Base-by-base conservation (phyloP, 2,888 invertebrate species). In the Archips xylosteana region DNA sequence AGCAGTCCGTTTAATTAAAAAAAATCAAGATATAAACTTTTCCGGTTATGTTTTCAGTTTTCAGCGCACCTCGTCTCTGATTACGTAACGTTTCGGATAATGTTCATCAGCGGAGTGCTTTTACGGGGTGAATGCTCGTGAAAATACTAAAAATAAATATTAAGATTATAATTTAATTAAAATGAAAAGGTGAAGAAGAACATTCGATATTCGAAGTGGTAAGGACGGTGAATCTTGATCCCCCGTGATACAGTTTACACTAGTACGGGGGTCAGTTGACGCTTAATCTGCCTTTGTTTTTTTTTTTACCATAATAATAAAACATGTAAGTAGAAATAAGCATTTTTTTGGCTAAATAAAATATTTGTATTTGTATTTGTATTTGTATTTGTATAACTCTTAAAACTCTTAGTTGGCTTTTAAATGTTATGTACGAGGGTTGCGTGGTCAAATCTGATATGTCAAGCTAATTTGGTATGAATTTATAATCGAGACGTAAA, bases 101-200 rank as follows among this genome's bases (percentile, higher is more conserved):
- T 59, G 60, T 42, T 71, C 65, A 71, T 71, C 66, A 71, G 66
- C 60, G 10, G 39, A 71, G 66, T 71, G 71, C 66, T 71, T 66
- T 32, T 47, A 49, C 66, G 49, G 49, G 42, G 34, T 32, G 66
- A 61, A 51, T 71, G 57, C 10, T 32, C 39, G 39, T 2, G 32
- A 9, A 71, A 49, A 47, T 60, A 65, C 15, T 59, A 49, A 36
- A 39, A 65, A 71, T 65, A 60, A 65, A 34, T 39, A 32, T 64
- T 64, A 71, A 60, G 65, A 65, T 65, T 47, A 32, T 9, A 57
- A 65, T 36, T 64, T 47, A 13, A 6, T n/a, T 12, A 4, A 2
- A 13, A 6, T n/a, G 3, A 4, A 2, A 4, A 49, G 1, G 12
- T 6, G 8, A 45, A 36, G 36, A 36, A 36, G 36, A 36, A 36